Base-by-base conservation (phyloP, 2,888 invertebrate species). In the Pedicia rivosa region DNA sequence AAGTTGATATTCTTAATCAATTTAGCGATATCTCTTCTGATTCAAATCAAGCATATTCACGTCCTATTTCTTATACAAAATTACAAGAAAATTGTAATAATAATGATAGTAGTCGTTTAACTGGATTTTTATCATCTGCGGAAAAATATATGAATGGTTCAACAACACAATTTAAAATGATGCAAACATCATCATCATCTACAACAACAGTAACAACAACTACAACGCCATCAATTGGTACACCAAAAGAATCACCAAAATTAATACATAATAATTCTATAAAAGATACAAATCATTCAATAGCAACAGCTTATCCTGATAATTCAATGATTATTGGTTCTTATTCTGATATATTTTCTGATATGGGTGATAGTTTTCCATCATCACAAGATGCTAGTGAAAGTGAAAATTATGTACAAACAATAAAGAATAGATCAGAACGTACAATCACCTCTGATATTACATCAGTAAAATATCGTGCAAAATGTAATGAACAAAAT, bases 11-110 rank as follows among this genome's bases (percentile, higher is more conserved):
- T n/a, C 32, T 46, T 1, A 50, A 50, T 42, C 48, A 50, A 39
- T 50, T 50, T 20, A 49, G 49, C 41, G 50, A 50, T 33, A 50
- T 50, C 19, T 50, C 50, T n/a, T 49, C 48, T 2, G 50, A 50
- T 35, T 50, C 49, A 5, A 50, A 49, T 44, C 48, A 47, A 7
- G 46, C 44, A 8, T 45, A 43, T 39, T 42, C 41, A 3, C 39
- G 40, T 32, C 39, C 42, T 17, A 20, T 8, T 6, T 5, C 20
- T 20, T 8, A 8, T 8, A 20, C 5, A 20, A 20, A 6, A 20
- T 20, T 20, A 20, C 6, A 20, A 20, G 6, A 20, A 20, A 6
- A 5, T 20, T 20, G 20, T 32, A 32, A 32, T 20, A 32, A 20
- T 22, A 20, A 19, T 7, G 20, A 20, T 8, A 6, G 20, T 8